phyloP scores from a whole-genome alignment of 2,797 vertebrate genomes.

The Pangasius mekongensis region DNA sequence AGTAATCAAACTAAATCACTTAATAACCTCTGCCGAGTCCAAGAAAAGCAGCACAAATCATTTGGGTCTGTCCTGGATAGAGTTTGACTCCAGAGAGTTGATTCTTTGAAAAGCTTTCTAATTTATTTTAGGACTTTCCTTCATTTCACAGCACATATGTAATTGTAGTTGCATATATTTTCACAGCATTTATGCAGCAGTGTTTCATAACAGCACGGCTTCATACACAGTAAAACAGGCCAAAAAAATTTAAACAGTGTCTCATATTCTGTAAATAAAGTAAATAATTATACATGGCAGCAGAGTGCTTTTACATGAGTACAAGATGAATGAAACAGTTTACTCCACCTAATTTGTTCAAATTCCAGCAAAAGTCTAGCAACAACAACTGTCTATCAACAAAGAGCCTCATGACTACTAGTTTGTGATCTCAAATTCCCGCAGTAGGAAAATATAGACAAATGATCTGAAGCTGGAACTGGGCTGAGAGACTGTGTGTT shows the following conservation, averaged over 20 bases:
- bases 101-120: slow-evolving; percentile 49
- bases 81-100: slow-evolving; percentile 59
- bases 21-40: slow-evolving; percentile 54
- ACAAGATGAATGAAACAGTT: slow-evolving; percentile 15
- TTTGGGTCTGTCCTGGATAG: slow-evolving; percentile 63
- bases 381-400: slow-evolving; percentile 24
- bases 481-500: not conserved
- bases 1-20: slow-evolving; percentile 70
- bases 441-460: slow-evolving; percentile 25
- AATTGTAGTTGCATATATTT: slow-evolving; percentile 40
- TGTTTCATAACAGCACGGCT: not conserved
- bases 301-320: not conserved
- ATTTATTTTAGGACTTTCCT: slow-evolving; percentile 34
- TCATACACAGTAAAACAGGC: not conserved
- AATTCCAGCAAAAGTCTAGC: slow-evolving; percentile 16
- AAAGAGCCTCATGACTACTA: not conserved
- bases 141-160: slow-evolving; percentile 32
- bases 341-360: not conserved
- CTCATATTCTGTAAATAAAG: not conserved
- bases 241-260: not conserved
- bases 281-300: not conserved
- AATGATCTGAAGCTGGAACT: slow-evolving; percentile 13
- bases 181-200: slow-evolving; percentile 5
- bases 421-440: slow-evolving; percentile 16
- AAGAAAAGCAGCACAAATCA: slow-evolving; percentile 69